Conservation (phyloP, 2,113 vertebrate species). For the Camelus bactrianus region DNA sequence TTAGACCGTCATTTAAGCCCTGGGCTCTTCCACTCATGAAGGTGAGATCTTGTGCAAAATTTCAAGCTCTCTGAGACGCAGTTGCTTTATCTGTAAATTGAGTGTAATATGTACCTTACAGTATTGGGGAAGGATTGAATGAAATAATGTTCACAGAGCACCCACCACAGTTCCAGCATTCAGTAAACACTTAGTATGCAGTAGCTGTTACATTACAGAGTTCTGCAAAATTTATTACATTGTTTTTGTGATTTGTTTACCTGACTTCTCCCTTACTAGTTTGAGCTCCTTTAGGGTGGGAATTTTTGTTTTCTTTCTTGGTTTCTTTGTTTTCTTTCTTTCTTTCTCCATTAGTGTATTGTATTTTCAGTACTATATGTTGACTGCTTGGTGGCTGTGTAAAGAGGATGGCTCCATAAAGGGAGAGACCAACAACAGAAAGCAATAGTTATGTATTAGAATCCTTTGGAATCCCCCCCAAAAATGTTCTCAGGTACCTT, state of each 20-base stretch:
- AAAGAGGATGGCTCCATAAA: conserved; percentile 31
- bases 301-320: conserved; percentile 43
- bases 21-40: too few relatives aligned
- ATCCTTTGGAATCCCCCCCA: background rate
- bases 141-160: background rate
- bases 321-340: too few relatives aligned
- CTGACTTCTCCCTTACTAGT: background rate
- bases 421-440: background rate
- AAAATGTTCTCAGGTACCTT: background rate
- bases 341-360: background rate
- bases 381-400: background rate
- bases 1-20: too few relatives aligned
- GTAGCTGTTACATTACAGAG: background rate
- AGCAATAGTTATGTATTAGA: background rate
- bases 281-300: background rate
- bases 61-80: too few relatives aligned
- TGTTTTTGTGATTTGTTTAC: background rate
- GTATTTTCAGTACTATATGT: background rate
- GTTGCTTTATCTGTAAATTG: too few relatives aligned
- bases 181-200: background rate
- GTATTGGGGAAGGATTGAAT: background rate
- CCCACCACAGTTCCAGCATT: background rate
- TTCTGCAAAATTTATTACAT: background rate
- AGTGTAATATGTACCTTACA: too few relatives aligned
- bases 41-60: too few relatives aligned